A percentile compares a stretch with the other conserved stretches of the same genome.
These are phyloP conservation scores for Rotaria socialis DNA, from an alignment of 2,888 invertebrate genomes.

Conservation along the genomic window DNA sequence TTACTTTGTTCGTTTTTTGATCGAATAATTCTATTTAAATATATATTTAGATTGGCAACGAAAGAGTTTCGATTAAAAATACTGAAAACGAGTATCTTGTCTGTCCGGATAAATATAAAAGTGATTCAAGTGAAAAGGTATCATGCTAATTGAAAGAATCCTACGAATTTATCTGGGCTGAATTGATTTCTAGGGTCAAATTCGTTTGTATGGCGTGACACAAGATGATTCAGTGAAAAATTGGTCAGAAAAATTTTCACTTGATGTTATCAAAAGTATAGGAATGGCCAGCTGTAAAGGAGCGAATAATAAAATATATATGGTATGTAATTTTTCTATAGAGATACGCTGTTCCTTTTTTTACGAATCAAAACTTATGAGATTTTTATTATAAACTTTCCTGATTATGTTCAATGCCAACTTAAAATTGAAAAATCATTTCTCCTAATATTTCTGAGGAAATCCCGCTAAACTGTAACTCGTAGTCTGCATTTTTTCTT, in stretches of 20 bases:
- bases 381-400: too few species aligned
- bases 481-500: too few species aligned
- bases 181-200: neutral
- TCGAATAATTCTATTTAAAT: neutral
- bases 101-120: neutral
- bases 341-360: too few species aligned
- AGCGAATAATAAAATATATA: slow-evolving; percentile 54
- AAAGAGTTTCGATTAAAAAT: neutral
- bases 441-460: too few species aligned
- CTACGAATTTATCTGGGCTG: neutral
- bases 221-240: slow-evolving; percentile 64
- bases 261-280: slow-evolving; percentile 94
- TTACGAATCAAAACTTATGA: slow-evolving; percentile 29
- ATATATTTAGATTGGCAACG: neutral
- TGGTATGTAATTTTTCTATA: slow-evolving; percentile 51
- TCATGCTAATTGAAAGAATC: neutral
- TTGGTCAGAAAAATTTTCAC: slow-evolving; percentile 93
- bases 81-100: neutral
- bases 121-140: neutral
- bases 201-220: neutral
- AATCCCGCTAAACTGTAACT: too few species aligned
- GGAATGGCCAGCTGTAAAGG: slow-evolving; percentile 67
- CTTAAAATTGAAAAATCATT: too few species aligned
- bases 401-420: too few species aligned
- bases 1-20: neutral